These are phyloP conservation scores for Hypocryptadius cinnamomeus DNA, from an alignment of 2,113 vertebrate genomes.

Conservation along the genomic window DNA sequence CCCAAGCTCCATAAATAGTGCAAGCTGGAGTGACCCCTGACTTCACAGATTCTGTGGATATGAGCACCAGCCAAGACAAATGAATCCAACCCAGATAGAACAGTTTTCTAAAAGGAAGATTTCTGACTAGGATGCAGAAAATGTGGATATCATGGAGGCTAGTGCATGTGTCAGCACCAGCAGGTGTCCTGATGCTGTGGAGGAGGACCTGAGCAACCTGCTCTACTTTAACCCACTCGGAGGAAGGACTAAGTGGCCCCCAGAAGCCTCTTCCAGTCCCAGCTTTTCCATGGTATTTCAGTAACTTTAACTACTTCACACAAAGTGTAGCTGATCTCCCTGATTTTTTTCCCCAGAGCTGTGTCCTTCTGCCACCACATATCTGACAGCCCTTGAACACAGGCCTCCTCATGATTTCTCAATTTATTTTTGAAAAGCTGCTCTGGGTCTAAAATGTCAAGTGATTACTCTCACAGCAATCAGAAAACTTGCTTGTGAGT, in stretches of 20 bases:
- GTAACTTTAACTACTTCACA: not conserved
- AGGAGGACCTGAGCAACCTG: not conserved
- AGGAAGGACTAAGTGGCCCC: not conserved
- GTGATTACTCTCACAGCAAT: not conserved
- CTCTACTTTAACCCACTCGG: not conserved
- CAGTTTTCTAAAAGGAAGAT: not conserved
- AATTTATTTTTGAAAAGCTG: not conserved
- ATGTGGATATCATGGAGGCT: not conserved
- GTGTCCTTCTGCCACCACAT: not conserved
- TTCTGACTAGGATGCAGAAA: conserved; percentile 33
- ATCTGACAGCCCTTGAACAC: not conserved
- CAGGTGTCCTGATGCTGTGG: not conserved
- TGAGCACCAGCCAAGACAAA: not conserved
- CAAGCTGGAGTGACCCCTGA: not conserved
- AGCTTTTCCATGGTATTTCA: not conserved
- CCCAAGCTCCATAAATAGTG: not conserved
- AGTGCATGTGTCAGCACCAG: not conserved
- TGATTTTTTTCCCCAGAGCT: not conserved
- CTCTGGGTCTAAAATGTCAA: not conserved
- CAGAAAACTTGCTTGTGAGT: not conserved
- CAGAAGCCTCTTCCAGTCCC: not conserved
- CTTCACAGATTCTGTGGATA: not conserved
- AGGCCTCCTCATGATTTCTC: not conserved
- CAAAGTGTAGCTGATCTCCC: not conserved
- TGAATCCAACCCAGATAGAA: not conserved